Conservation (phyloP, 2,797 vertebrate genomes). For the Rhabdomys pumilio region DNA sequence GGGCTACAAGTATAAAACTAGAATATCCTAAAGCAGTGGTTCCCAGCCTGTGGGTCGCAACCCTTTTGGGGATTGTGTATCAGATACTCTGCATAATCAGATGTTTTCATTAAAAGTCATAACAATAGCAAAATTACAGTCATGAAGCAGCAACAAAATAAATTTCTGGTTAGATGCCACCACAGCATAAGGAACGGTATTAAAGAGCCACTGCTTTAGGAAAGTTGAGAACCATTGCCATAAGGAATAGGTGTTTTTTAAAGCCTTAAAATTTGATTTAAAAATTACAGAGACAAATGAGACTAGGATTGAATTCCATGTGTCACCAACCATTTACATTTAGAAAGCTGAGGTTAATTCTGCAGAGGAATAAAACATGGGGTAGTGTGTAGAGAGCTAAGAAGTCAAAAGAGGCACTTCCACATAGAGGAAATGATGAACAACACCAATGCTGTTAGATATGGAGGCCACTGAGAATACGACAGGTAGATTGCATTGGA, state of each 20-base stretch:
- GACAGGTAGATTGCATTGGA: not conserved
- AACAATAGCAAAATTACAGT: not conserved
- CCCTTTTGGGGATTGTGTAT: not conserved
- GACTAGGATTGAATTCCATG: not conserved
- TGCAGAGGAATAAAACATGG: not conserved
- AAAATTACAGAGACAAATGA: not conserved
- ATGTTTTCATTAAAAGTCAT: not conserved
- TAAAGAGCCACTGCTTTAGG: not conserved
- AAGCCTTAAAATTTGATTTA: not conserved
- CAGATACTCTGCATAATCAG: not conserved
- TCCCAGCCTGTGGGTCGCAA: not conserved
- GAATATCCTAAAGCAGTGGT: not conserved
- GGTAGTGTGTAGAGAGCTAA: not conserved
- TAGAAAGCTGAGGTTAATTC: not conserved
- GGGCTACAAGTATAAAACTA: not conserved
- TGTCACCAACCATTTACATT: not conserved
- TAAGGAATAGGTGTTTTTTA: not conserved
- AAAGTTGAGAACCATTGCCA: not conserved
- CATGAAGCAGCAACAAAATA: not conserved
- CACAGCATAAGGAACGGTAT: not conserved
- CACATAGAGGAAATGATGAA: not conserved
- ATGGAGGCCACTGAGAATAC: not conserved
- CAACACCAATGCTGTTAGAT: accelerated
- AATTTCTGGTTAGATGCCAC: not conserved
- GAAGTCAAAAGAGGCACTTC: not conserved